Conservation (phyloP, 2,113 vertebrate species). For the Pleuronectes platessa region DNA sequence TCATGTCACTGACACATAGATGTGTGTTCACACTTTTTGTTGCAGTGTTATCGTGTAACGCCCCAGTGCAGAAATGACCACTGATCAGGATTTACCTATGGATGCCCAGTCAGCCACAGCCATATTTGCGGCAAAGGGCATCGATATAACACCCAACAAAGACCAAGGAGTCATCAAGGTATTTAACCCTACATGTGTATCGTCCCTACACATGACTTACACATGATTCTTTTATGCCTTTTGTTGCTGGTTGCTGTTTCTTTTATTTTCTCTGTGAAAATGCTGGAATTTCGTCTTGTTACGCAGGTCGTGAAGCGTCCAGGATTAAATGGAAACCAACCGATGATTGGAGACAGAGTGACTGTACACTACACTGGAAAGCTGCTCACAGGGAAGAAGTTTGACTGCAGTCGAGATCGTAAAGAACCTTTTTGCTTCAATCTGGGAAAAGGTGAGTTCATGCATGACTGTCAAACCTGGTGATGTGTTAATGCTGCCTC, state of each 20-base stretch:
- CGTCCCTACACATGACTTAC: neutral
- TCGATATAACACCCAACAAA: slow-evolving; percentile 87
- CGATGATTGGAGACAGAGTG: slow-evolving; percentile 96
- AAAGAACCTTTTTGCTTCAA: slow-evolving; percentile 93
- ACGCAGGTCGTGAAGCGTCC: slow-evolving; percentile 86
- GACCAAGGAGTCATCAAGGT: slow-evolving; percentile 95
- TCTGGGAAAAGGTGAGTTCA: slow-evolving; percentile 88
- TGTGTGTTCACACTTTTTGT: slow-evolving; percentile 26
- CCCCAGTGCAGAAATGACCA: slow-evolving; percentile 85
- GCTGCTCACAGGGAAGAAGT: slow-evolving; percentile 91
- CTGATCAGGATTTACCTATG: slow-evolving; percentile 85
- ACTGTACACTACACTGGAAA: slow-evolving; percentile 95
- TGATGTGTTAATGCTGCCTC: neutral
- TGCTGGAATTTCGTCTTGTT: neutral
- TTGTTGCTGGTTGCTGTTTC: neutral
- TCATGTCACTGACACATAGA: slow-evolving; percentile 12
- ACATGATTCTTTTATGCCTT: neutral
- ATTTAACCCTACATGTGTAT: neutral
- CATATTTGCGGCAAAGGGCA: slow-evolving; percentile 82
- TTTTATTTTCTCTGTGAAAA: slow-evolving; percentile 14
- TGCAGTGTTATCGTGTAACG: slow-evolving; percentile 59
- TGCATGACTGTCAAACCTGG: neutral
- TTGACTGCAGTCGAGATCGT: slow-evolving; percentile 92
- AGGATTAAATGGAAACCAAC: slow-evolving; percentile 85
- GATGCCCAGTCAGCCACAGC: slow-evolving; percentile 80